Percentiles rank a stretch among this genome's conserved stretches.
These are phyloP conservation scores for Apotomis turbidana DNA, from an alignment of 2,888 invertebrate species.

Conservation along the genomic window DNA sequence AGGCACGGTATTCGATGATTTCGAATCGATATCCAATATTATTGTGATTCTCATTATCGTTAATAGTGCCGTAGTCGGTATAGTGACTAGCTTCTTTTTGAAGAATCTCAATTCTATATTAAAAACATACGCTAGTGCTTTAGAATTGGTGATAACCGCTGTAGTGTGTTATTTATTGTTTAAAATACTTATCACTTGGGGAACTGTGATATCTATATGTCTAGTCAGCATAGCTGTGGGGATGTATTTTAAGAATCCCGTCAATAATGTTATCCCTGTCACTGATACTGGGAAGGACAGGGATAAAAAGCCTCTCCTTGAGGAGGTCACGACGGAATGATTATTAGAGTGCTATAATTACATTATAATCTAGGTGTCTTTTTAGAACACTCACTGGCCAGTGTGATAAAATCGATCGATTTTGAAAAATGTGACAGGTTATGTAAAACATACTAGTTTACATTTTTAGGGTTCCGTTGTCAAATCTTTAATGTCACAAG, in stretches of 20 bases:
- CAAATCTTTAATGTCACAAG: no score
- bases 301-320: conserved; percentile 65
- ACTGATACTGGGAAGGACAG: conserved; percentile 55
- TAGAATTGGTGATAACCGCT: conserved; percentile 96
- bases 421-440: no score
- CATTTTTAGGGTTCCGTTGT: no score
- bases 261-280: conserved; percentile 80
- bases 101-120: conserved; percentile 96
- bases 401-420: no score
- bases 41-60: conserved; percentile 92
- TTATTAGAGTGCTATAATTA: not conserved
- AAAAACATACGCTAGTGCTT: conserved; percentile 97
- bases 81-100: conserved; percentile 96
- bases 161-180: conserved; percentile 94
- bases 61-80: conserved; percentile 96
- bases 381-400: not conserved
- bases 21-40: conserved; percentile 84
- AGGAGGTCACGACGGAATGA: conserved; percentile 51
- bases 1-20: conserved; percentile 82
- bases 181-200: conserved; percentile 91
- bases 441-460: no score
- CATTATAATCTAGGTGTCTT: not conserved
- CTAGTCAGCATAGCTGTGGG: conserved; percentile 93
- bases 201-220: conserved; percentile 91
- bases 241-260: conserved; percentile 95